Percentiles rank a stretch among this genome's conserved stretches.
Evolutionary conservation across 2,797 vertebrate species (phyloP).

Genomic region (Bryconaethiops microstoma): DNA sequence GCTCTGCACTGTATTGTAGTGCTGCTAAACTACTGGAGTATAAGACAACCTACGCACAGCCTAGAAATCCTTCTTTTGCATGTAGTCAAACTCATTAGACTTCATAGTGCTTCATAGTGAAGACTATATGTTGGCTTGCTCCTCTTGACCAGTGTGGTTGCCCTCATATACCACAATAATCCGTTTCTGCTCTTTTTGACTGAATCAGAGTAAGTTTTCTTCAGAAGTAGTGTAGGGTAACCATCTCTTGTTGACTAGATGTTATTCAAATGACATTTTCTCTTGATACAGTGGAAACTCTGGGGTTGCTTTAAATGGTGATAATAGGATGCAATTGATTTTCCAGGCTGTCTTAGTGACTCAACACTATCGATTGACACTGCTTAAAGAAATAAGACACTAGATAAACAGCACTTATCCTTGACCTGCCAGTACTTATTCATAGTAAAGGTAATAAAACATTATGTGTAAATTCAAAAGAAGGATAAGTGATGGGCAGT

Average conservation of each 20-base stretch:
- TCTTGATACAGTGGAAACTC: slow-evolving; percentile 30
- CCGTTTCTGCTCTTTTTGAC: neutral
- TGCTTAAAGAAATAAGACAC: slow-evolving; percentile 19
- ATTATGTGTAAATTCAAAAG: neutral
- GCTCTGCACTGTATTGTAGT: neutral
- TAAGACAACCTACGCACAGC: too few species aligned
- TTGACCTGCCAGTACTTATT: neutral
- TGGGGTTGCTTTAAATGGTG: slow-evolving; percentile 39
- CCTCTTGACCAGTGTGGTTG: neutral
- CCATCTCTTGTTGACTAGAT: slow-evolving; percentile 23
- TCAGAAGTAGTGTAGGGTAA: neutral
- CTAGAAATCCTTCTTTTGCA: too few species aligned
- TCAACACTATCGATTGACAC: slow-evolving; percentile 27
- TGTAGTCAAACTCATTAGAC: neutral
- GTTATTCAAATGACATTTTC: slow-evolving; percentile 4
- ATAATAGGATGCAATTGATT: slow-evolving; percentile 33
- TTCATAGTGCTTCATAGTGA: neutral
- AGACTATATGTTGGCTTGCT: neutral
- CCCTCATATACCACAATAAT: neutral
- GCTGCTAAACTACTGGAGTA: too few species aligned
- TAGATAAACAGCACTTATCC: slow-evolving; percentile 16
- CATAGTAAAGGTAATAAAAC: neutral
- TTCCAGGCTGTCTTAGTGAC: slow-evolving; percentile 25
- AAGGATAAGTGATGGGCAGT: neutral
- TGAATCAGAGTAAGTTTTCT: slow-evolving; percentile 14